Evolutionary conservation across 2,888 invertebrate species (phyloP).

Genomic region (Parnassius mnemosyne): DNA sequence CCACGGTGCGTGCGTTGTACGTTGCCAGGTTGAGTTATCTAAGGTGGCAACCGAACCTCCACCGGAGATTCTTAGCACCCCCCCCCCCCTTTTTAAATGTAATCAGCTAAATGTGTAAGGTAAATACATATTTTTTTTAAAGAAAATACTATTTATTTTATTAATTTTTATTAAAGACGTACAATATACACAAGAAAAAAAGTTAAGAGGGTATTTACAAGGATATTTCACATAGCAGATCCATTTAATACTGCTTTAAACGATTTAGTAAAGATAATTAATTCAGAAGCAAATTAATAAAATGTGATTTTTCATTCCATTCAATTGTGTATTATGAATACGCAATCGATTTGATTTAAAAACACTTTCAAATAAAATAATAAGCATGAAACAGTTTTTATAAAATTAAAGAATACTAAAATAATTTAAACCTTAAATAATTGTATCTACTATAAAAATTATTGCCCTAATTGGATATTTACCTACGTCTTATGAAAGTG

Average conservation of each 20-base stretch:
- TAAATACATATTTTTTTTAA: background rate
- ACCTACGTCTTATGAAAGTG: slow-evolving; percentile 70
- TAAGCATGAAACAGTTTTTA: background rate
- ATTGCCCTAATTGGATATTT: slow-evolving; percentile 68
- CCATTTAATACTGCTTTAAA: slow-evolving; percentile 16
- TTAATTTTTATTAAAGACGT: slow-evolving; percentile 73
- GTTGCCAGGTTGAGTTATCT: too few species aligned
- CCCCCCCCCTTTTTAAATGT: too few species aligned
- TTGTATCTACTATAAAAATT: slow-evolving; percentile 55
- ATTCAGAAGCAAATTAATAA: slow-evolving; percentile 1
- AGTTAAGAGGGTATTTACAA: slow-evolving; percentile 74
- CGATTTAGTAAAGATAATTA: background rate
- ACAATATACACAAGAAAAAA: slow-evolving; percentile 75
- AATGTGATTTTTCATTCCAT: background rate
- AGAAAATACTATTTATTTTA: slow-evolving; percentile 36
- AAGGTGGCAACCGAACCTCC: too few species aligned
- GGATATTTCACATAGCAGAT: slow-evolving; percentile 53
- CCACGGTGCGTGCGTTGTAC: too few species aligned
- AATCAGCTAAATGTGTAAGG: too few species aligned
- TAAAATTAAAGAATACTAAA: background rate
- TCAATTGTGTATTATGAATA: too few species aligned
- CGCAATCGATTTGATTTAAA: too few species aligned
- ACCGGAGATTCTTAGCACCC: too few species aligned
- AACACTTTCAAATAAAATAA: slow-evolving; percentile 5
- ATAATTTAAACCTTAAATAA: slow-evolving; percentile 19